Percentiles rank a stretch among this genome's conserved stretches.
phyloP scores from a whole-genome alignment of 2,113 vertebrate species.

The Macquaria ambigua region DNA sequence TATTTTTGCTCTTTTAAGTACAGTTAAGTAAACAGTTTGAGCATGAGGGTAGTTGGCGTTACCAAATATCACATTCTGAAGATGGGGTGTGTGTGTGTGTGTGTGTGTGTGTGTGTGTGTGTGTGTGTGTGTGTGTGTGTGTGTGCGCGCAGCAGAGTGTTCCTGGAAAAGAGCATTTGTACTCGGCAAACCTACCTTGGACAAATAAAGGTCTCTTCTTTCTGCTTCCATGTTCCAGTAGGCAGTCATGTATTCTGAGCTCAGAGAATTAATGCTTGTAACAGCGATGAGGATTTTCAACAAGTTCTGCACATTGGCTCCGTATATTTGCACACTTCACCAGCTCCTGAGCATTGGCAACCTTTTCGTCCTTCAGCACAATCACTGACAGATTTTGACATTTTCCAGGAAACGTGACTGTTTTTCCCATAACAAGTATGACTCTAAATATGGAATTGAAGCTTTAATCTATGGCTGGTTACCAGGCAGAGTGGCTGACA shows the following conservation, averaged over 20 bases:
- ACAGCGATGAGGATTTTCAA: not conserved
- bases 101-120: too few species aligned
- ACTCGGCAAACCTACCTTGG: not conserved
- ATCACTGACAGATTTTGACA: not conserved
- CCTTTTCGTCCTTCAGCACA: not conserved
- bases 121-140: too few species aligned
- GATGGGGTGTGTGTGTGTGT: too few species aligned
- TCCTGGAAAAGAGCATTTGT: slow-evolving; percentile 15
- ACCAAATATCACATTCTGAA: not conserved
- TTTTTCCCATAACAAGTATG: slow-evolving; percentile 2
- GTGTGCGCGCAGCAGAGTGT: not conserved
- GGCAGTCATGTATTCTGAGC: not conserved
- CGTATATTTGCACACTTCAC: not conserved
- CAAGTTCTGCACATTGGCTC: not conserved
- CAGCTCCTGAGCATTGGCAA: not conserved
- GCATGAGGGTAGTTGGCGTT: not conserved
- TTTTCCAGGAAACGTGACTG: not conserved
- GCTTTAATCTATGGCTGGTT: not conserved
- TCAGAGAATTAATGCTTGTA: not conserved
- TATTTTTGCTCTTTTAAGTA: not conserved
- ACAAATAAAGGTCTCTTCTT: not conserved
- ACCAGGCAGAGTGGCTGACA: slow-evolving; percentile 6
- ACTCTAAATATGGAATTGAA: not conserved
- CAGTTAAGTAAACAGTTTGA: not conserved
- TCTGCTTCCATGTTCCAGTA: not conserved